Conservation (phyloP, 2,797 vertebrate genomes). For the Amblyraja radiata region DNA sequence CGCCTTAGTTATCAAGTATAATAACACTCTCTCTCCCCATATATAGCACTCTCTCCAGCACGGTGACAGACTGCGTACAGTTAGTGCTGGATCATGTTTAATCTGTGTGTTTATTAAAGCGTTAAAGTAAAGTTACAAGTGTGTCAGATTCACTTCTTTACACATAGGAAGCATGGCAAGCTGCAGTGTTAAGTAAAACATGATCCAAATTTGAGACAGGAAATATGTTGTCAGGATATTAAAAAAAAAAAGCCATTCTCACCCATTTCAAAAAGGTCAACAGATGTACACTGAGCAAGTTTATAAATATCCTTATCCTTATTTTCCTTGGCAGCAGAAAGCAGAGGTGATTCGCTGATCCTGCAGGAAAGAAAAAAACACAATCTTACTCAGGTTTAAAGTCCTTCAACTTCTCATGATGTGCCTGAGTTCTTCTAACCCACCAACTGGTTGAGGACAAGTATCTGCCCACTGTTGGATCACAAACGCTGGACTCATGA, state of each 20-base stretch:
- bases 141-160: no score
- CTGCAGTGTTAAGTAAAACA: no score
- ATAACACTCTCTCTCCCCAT: no score
- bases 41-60: no score
- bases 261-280: conserved; percentile 20
- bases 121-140: no score
- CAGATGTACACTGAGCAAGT: neutral
- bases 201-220: neutral
- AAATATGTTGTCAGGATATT: neutral
- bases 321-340: conserved; percentile 24
- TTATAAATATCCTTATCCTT: conserved; percentile 14
- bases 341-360: neutral
- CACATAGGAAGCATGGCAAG: no score
- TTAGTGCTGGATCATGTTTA: no score
- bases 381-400: neutral
- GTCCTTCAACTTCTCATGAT: neutral
- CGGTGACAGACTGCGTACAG: no score
- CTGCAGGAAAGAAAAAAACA: neutral
- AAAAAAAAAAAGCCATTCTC: neutral
- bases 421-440: neutral
- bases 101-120: no score
- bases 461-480: no score
- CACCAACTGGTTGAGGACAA: neutral
- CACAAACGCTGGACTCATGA: neutral
- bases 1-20: no score